Base-by-base conservation (phyloP, 2,797 vertebrate species). In the Fringilla coelebs region DNA sequence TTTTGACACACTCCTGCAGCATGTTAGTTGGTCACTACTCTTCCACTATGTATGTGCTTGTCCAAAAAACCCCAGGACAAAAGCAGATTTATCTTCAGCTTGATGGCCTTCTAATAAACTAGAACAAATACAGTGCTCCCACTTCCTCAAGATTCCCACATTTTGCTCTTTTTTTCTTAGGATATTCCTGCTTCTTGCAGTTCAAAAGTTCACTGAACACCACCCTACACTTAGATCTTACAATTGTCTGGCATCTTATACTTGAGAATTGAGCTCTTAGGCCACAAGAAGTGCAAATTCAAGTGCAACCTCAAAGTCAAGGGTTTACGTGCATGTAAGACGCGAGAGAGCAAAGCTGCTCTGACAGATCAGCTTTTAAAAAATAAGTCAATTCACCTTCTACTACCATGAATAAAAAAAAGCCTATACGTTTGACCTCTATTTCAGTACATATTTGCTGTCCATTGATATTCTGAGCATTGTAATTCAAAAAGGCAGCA, bases 301-400 rank as follows among this genome's bases (percentile, higher is more conserved):
- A 62, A 76, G n/a, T 26, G 25, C 22, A 73, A 74, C 57, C 68
- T 85, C 34, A 49, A 73, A 77, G 51, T 92, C 17, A 89, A 49
- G 9, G 68, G 22, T 29, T 92, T 28, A 75, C 75, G 38, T 14
- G 49, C 17, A 55, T 8, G 2, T 22, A 80, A 65, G 14, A 76
- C 0, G 1, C 6, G 3, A 13, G 13, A 81, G 36, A n/a, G 14
- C 17, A 68, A 72, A 67, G 38, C 6, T 7, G 1, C 22, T 20
- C 40, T 49, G 20, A 73, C 22, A 32, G 57, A 38, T 77, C 32
- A 74, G 43, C 55, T 85, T 57, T 49, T 9, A 10, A 58, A 63
- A 48, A 22, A 3, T 5, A n/a, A 16, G 20, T n/a, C 40, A 17
- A n/a, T 46, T 57, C 68, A 67, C 32, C 34, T 93, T 70, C 34